phyloP scores from a whole-genome alignment of 1,140 invertebrate genomes.

The Mercenaria mercenaria region DNA sequence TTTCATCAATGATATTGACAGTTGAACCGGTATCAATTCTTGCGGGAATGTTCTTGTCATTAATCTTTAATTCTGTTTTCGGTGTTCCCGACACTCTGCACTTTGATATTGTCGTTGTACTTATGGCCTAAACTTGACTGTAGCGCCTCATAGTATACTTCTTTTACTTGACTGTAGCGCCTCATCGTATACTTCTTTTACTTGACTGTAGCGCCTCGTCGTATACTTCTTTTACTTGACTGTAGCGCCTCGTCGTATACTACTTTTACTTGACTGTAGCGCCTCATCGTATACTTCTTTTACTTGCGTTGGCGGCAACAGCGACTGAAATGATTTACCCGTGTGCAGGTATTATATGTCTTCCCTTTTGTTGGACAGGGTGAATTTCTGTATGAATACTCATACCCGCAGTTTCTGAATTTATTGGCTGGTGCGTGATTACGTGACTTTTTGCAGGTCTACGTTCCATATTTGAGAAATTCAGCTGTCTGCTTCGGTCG shows the following conservation, averaged over 20 bases:
- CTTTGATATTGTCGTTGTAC: neutral
- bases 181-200: too few relatives aligned
- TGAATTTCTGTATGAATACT: neutral
- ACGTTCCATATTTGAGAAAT: too few relatives aligned
- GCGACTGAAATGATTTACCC: conserved; percentile 37
- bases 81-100: neutral
- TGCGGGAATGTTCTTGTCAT: neutral
- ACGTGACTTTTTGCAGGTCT: neutral
- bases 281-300: neutral
- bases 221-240: neutral
- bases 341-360: conserved; percentile 25
- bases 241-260: too few relatives aligned
- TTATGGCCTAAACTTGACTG: neutral
- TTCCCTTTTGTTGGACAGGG: conserved; percentile 46
- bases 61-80: neutral
- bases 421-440: neutral
- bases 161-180: too few relatives aligned
- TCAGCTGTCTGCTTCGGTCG: neutral
- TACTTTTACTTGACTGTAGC: too few relatives aligned
- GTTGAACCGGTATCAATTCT: neutral
- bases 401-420: conserved; percentile 14
- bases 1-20: neutral
- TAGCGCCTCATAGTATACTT: neutral
- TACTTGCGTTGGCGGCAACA: neutral
- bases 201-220: too few relatives aligned